phyloP scores from a whole-genome alignment of 2,888 invertebrate genomes.

The Blastobasis lacticolella region DNA sequence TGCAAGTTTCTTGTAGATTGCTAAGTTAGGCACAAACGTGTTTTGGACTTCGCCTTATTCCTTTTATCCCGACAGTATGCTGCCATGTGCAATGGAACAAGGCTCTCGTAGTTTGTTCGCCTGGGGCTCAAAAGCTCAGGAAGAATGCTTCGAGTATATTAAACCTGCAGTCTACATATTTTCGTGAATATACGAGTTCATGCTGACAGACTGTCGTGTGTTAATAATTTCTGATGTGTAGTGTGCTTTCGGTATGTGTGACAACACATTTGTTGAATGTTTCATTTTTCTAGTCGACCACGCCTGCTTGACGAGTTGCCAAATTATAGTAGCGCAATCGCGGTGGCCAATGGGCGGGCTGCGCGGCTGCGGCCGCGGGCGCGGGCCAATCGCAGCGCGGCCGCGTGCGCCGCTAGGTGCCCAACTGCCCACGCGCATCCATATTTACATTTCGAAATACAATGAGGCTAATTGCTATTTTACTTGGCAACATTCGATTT shows the following conservation, averaged over 20 bases:
- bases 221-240: no score
- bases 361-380: constrained; percentile 28
- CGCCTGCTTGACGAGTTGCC: constrained; percentile 62
- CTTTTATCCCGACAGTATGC: constrained; percentile 7
- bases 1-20: constrained; percentile 17
- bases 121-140: no score
- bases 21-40: background rate
- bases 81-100: no score
- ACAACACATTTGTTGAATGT: constrained; percentile 14
- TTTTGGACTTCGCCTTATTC: constrained; percentile 15
- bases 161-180: no score
- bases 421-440: constrained; percentile 52
- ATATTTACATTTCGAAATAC: constrained; percentile 52
- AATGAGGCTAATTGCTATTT: constrained; percentile 57
- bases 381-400: constrained; percentile 35
- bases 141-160: no score
- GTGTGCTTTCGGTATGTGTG: background rate
- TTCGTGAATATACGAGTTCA: no score
- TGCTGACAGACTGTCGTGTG: no score
- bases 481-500: constrained; percentile 31
- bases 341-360: constrained; percentile 35
- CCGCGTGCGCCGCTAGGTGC: background rate
- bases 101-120: no score
- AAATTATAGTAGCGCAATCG: constrained; percentile 41
- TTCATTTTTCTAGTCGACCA: constrained; percentile 29